phyloP scores from a whole-genome alignment of 2,888 invertebrate genomes.

The Epistrophe grossulariae region DNA sequence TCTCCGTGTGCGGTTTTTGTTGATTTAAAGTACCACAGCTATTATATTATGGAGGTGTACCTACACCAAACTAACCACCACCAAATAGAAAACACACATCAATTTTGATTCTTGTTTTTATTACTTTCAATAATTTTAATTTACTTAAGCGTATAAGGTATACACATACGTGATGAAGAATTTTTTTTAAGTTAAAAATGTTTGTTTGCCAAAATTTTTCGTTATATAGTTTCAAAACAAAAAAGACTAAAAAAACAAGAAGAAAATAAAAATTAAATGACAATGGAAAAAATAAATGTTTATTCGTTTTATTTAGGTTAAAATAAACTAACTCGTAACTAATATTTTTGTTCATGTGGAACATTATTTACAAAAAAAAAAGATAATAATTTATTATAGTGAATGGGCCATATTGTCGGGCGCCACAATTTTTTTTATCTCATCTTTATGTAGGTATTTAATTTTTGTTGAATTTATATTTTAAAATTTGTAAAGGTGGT shows the following conservation, averaged over 20 bases:
- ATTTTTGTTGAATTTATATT: slow-evolving; percentile 6
- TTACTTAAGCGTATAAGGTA: slow-evolving; percentile 31
- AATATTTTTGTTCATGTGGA: background rate
- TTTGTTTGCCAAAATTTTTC: slow-evolving; percentile 49
- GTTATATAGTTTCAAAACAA: background rate
- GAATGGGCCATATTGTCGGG: slow-evolving; percentile 50
- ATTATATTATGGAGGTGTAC: slow-evolving; percentile 53
- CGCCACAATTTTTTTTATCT: slow-evolving; percentile 48
- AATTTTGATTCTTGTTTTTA: slow-evolving; percentile 26
- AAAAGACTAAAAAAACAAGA: background rate
- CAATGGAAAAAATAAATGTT: slow-evolving; percentile 67
- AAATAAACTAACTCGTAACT: slow-evolving; percentile 44
- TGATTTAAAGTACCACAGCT: slow-evolving; percentile 62
- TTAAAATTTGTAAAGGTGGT: slow-evolving; percentile 47
- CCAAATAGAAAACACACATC: background rate
- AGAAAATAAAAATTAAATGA: slow-evolving; percentile 47
- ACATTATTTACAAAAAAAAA: background rate
- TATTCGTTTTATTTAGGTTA: slow-evolving; percentile 67
- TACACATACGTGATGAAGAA: slow-evolving; percentile 45
- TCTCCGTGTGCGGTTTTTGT: slow-evolving; percentile 36
- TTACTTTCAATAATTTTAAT: slow-evolving; percentile 44
- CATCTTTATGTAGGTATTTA: background rate
- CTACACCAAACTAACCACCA: slow-evolving; percentile 24
- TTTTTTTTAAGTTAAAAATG: slow-evolving; percentile 10
- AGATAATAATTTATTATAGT: slow-evolving; percentile 44